These are phyloP conservation scores for Drosophila diplacantha DNA, from an alignment of 2,888 invertebrate genomes.

Conservation along the genomic window DNA sequence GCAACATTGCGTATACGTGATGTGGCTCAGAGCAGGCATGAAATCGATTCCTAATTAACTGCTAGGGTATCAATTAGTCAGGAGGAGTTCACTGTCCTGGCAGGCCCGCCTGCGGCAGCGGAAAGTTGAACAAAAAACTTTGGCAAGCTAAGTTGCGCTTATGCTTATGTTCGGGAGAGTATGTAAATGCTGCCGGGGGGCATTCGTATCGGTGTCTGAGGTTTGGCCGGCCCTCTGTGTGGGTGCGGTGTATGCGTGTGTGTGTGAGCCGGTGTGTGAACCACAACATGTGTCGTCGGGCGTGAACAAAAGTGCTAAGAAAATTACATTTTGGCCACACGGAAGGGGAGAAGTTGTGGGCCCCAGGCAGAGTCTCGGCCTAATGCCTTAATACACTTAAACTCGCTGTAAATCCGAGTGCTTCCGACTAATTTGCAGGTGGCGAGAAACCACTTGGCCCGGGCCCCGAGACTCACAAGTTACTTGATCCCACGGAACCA, in stretches of 20 bases:
- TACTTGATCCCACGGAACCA: constrained; percentile 20
- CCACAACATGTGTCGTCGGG: constrained; percentile 68
- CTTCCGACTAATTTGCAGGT: constrained; percentile 65
- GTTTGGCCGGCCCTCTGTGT: constrained; percentile 1
- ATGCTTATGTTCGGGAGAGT: constrained; percentile 44
- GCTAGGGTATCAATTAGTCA: constrained; percentile 23
- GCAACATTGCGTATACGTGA: constrained; percentile 17
- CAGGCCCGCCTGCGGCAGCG: constrained; percentile 20
- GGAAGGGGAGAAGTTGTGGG: constrained; percentile 26
- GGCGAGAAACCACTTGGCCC: constrained; percentile 30
- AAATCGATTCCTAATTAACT: neutral
- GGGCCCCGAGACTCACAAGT: constrained; percentile 50
- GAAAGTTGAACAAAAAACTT: constrained; percentile 40
- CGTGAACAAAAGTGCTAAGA: constrained; percentile 68
- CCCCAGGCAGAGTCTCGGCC: constrained; percentile 24
- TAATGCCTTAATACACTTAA: constrained; percentile 68
- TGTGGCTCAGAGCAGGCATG: neutral
- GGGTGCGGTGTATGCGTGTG: constrained; percentile 16
- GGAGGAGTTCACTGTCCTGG: neutral
- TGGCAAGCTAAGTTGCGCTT: constrained; percentile 51
- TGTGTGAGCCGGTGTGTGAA: constrained; percentile 52
- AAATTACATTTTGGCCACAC: constrained; percentile 66
- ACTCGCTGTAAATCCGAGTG: constrained; percentile 63
- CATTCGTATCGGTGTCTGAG: constrained; percentile 34
- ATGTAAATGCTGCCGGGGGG: constrained; percentile 58